These are phyloP conservation scores for Glossophaga mutica DNA, from an alignment of 2,797 vertebrate genomes.

Conservation along the genomic window DNA sequence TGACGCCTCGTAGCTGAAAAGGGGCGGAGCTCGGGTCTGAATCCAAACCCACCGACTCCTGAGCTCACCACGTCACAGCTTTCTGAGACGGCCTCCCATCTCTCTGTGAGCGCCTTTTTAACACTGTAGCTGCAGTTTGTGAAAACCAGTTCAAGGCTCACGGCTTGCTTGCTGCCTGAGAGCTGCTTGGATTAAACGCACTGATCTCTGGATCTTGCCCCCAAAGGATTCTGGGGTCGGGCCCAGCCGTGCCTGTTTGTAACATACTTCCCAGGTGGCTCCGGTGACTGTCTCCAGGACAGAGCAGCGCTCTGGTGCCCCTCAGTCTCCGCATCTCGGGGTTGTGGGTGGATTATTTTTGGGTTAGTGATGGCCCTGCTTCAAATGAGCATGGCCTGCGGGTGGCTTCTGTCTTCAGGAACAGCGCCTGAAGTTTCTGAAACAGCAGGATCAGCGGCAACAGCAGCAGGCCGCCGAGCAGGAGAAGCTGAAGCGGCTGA, in stretches of 20 bases:
- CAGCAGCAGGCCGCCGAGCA: constrained; percentile 90
- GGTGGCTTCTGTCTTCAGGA: constrained; percentile 83
- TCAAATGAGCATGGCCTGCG: neutral
- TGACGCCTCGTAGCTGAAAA: neutral
- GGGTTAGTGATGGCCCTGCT: neutral
- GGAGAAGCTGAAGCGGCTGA: constrained; percentile 89
- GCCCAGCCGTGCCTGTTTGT: neutral
- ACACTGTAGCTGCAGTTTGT: neutral
- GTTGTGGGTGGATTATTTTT: neutral
- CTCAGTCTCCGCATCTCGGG: fast-evolving
- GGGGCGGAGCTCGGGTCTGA: neutral
- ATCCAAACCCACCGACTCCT: neutral
- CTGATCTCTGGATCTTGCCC: neutral
- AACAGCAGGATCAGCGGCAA: constrained; percentile 93
- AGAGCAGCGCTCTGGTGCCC: neutral
- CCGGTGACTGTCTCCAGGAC: neutral
- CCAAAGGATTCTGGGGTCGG: neutral
- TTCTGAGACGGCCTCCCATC: neutral
- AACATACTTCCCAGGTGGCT: neutral
- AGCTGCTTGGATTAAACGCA: neutral
- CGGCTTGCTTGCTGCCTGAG: neutral
- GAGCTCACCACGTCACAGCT: neutral
- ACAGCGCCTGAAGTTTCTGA: constrained; percentile 92
- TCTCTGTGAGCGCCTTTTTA: neutral
- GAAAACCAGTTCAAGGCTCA: neutral